Evolutionary conservation across 2,113 vertebrate genomes (phyloP), one percentile per base, ranked within the genome.

Genomic region (Talpa occidentalis): DNA sequence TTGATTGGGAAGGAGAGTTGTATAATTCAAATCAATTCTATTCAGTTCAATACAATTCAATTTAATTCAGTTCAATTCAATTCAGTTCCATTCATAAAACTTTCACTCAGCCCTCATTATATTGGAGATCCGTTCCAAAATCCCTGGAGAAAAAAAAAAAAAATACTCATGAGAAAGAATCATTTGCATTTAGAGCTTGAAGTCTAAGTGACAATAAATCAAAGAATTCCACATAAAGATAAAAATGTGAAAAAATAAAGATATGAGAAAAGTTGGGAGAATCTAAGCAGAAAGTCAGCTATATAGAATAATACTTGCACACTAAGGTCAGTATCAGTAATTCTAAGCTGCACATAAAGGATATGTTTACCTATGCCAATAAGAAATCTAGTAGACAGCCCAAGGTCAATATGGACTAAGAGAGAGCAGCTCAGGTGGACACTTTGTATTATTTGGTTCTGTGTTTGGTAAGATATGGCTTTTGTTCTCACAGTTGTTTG

Each of bases 61-160:
- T 85, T 86, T 10, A 88, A 49, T 70, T 93, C 42, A 32, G 14
- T 49, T 72, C 37, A 83, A 56, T 67, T n/a, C n/a, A 73, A 42
- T 40, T 91, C 32, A 37, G 19, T 64, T 77, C 77, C 79, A 74
- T 87, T 92, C 30, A 54, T 49, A 92, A 90, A 87, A 81, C 19
- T 72, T 74, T 76, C 35, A 72, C 15, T 69, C 49, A 76, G 30
- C 0, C 26, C 15, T 19, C 73, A n/a, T 60, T 69, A 26, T 19
- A 70, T 14, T 47, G n/a, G 49, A 21, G 5, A 2, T 90, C 11
- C 1, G 40, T n/a, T 80, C 60, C 35, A 84, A n/a, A 17, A 81
- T 47, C 14, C 6, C 10, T 40, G 3, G 54, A 11, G 24, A 91
- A 91, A 64, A 26, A 90, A 32, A 11, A 19, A 91, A 91, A 64